Base-by-base conservation (phyloP, 2,797 vertebrate species). In the Jordanella pulchra region DNA sequence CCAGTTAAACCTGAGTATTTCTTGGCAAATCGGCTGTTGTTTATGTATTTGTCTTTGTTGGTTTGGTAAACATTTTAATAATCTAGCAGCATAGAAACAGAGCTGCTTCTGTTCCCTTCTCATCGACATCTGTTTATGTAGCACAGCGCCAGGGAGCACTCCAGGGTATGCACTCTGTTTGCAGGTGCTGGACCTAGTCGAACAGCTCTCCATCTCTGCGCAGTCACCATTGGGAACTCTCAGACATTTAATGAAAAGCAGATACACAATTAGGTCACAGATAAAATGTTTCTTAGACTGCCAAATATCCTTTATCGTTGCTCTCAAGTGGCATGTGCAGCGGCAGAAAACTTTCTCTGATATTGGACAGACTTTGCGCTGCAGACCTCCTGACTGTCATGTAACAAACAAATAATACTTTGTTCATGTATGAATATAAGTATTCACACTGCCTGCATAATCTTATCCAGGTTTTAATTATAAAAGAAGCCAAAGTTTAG, bases 1-100 rank as follows among this genome's bases (percentile, higher is more conserved):
- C 58, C n/a, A 14, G 58, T 61, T 63, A 63, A 63, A 42, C 14
- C 60, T 6, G 23, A 42, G 13, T 42, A 25, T 63, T 63, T 63
- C 35, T 63, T 39, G 0, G 35, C 23, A 63, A 44, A 63, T 14
- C 47, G 9, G 28, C 47, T 51, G 65, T 23, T 67, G 51, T 67
- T 67, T 58, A 66, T 71, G 65, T 78, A 76, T 86, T 82, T 76
- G 78, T 87, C 84, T 83, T 79, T 79, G 77, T 85, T 85, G 71
- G 79, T 86, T 92, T 89, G 76, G 86, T 91, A 85, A 93, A 93
- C 87, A 92, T 74, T 83, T 87, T 91, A 93, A 92, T 92, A 92
- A 91, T 84, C 79, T 83, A 81, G 78, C 81, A 84, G 82, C 80
- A 64, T 83, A 77, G 75, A 88, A 93, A 95, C 93, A 94, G 92